phyloP scores from a whole-genome alignment of 1,140 invertebrate species.

The Drosophila lacertosa region DNA sequence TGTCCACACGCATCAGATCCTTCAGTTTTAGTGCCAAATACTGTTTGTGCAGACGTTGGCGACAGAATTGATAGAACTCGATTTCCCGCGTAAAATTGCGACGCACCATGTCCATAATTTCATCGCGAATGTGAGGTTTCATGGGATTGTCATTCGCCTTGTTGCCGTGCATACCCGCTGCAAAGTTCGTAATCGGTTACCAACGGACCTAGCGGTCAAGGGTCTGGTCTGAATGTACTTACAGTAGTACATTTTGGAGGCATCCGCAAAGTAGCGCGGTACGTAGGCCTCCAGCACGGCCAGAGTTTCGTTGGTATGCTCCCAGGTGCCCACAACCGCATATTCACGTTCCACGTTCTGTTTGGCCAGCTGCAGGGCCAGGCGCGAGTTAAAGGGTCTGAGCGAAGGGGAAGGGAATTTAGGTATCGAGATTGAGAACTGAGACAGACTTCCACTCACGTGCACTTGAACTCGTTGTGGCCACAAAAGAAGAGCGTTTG shows the following conservation, averaged over 20 bases:
- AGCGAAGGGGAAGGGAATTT: constrained; percentile 30
- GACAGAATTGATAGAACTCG: constrained; percentile 96
- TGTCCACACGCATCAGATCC: constrained; percentile 65
- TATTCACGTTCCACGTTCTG: constrained; percentile 93
- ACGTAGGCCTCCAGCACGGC: constrained; percentile 93
- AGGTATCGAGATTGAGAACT: not conserved
- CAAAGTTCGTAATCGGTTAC: constrained; percentile 56
- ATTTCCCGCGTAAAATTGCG: constrained; percentile 95
- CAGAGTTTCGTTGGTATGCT: constrained; percentile 93
- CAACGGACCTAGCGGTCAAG: too few species aligned
- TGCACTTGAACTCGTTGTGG: constrained; percentile 86
- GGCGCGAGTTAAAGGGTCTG: constrained; percentile 93
- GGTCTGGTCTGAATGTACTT: constrained; percentile 83
- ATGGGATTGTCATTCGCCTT: constrained; percentile 71
- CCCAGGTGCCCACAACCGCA: constrained; percentile 93
- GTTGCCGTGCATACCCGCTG: constrained; percentile 84
- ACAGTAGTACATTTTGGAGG: constrained; percentile 91
- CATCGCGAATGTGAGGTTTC: constrained; percentile 93
- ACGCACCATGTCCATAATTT: constrained; percentile 92
- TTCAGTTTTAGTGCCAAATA: constrained; percentile 86
- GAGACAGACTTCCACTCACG: constrained; percentile 59
- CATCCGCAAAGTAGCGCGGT: constrained; percentile 92
- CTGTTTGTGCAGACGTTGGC: constrained; percentile 92
- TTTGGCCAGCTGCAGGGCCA: constrained; percentile 92
- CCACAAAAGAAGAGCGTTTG: constrained; percentile 93